Conservation (phyloP, 2,797 vertebrate genomes). For the Typhlichthys eigenmanni region DNA sequence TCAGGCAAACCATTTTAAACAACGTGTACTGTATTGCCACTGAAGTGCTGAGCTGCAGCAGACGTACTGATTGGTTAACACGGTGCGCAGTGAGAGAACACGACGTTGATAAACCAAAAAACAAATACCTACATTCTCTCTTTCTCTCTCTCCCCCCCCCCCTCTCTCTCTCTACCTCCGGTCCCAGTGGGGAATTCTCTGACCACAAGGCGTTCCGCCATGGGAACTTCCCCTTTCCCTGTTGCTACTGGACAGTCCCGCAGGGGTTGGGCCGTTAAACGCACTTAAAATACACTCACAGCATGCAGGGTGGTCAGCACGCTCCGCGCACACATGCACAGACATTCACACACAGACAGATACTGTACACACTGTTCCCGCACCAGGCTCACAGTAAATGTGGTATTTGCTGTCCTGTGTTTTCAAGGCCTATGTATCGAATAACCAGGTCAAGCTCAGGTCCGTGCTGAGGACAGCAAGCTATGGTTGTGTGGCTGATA, state of each 20-base stretch:
- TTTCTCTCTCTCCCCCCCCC: not conserved
- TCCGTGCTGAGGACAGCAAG: slow-evolving; percentile 24
- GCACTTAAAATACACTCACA: slow-evolving; percentile 58
- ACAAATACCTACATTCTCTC: not conserved
- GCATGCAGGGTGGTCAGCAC: slow-evolving; percentile 34
- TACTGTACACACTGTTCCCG: slow-evolving; percentile 20
- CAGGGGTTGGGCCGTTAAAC: slow-evolving; percentile 48
- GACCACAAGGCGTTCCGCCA: slow-evolving; percentile 30
- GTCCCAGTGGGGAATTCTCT: slow-evolving; percentile 34
- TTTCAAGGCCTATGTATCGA: too few species aligned
- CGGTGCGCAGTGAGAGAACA: too few species aligned
- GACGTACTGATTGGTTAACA: too few species aligned
- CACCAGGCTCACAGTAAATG: slow-evolving; percentile 32
- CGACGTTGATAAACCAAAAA: not conserved
- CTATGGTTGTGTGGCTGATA: slow-evolving; percentile 1
- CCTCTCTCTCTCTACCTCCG: not conserved
- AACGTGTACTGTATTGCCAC: too few species aligned
- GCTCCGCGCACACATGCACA: slow-evolving; percentile 12
- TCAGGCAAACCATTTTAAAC: not conserved
- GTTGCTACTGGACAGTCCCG: slow-evolving; percentile 51
- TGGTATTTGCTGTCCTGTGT: slow-evolving; percentile 10
- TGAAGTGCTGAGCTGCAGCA: too few species aligned
- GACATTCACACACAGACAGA: slow-evolving; percentile 3
- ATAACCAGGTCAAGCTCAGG: not conserved
- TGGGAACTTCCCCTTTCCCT: slow-evolving; percentile 64